Base-by-base conservation (phyloP, 2,888 invertebrate genomes). In the Eurois occulta region DNA sequence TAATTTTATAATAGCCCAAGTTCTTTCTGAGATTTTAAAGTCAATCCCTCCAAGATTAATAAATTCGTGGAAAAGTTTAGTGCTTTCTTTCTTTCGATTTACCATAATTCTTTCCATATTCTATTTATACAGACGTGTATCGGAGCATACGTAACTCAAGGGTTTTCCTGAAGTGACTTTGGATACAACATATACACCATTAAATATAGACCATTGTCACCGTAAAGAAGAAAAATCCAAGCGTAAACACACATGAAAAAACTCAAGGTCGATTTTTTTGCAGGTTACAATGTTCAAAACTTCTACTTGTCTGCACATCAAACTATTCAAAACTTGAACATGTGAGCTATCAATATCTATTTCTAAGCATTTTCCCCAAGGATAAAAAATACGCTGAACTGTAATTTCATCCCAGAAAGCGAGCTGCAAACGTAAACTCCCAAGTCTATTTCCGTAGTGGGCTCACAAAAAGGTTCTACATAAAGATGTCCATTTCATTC, bases 401-500 rank as follows among this genome's bases (percentile, higher is more conserved):
- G 84, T 81, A 86, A 87, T 86, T 86, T 81, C n/a, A 82, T 79
- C 72, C 69, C 64, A 75, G 43, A 78, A 86, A 81, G 35, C 58
- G 66, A 72, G 64, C 72, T 72, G 68, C 35, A 38, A 77, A 80
- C 73, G 75, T 85, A 87, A 85, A 87, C 74, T 80, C 68, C 58
- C 78, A 46, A 80, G 79, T 86, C 83, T 83, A 87, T 87, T 76
- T 87, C 85, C 80, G 83, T 82, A 85, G 80, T 75, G 74, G 78
- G 81, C 85, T 88, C 82, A 81, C 85, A 85, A 86, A 88, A 86
- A 84, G 84, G 86, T 75, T 77, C 78, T 73, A 71, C 80, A 88
- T 87, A 88, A 83, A 88, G 84, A 88, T 82, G 87, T 86, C 84
- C 83, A 88, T 86, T 87, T 87, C 84, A 83, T 81, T 88, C 84